Conservation (phyloP, 1,140 invertebrate species). For the Anadara kagoshimensis region DNA sequence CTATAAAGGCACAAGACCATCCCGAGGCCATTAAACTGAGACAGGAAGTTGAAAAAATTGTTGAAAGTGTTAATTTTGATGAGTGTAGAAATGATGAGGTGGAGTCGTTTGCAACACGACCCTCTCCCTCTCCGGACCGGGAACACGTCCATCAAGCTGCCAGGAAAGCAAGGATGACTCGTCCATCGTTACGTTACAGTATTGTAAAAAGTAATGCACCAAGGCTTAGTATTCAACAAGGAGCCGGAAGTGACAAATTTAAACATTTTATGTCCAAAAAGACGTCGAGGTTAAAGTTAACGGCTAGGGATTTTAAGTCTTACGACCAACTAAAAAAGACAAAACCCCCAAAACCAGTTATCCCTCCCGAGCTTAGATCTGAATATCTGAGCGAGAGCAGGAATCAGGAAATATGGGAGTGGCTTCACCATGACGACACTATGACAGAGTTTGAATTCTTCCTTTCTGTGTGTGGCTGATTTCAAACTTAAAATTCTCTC, state of each 20-base stretch:
- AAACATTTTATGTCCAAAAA: conserved; percentile 1
- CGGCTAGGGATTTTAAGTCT: conserved; percentile 44
- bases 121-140: background rate
- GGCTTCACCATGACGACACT: conserved; percentile 62
- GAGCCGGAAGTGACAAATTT: conserved; percentile 4
- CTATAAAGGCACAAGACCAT: conserved; percentile 55
- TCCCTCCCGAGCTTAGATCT: conserved; percentile 53
- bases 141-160: background rate
- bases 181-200: background rate
- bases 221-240: conserved; percentile 18
- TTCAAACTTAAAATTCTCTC: background rate
- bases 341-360: conserved; percentile 50
- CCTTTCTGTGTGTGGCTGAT: conserved; percentile 63
- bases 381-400: conserved; percentile 48
- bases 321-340: conserved; percentile 57
- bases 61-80: conserved; percentile 54
- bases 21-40: conserved; percentile 59
- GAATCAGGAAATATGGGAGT: conserved; percentile 66
- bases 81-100: conserved; percentile 44
- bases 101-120: background rate
- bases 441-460: conserved; percentile 66
- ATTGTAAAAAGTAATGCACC: background rate
- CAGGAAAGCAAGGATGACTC: background rate
- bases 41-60: conserved; percentile 63
- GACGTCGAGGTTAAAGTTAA: conserved; percentile 25